Base-by-base conservation (phyloP, 1,140 invertebrate genomes). In the Lepidurus packardi region DNA sequence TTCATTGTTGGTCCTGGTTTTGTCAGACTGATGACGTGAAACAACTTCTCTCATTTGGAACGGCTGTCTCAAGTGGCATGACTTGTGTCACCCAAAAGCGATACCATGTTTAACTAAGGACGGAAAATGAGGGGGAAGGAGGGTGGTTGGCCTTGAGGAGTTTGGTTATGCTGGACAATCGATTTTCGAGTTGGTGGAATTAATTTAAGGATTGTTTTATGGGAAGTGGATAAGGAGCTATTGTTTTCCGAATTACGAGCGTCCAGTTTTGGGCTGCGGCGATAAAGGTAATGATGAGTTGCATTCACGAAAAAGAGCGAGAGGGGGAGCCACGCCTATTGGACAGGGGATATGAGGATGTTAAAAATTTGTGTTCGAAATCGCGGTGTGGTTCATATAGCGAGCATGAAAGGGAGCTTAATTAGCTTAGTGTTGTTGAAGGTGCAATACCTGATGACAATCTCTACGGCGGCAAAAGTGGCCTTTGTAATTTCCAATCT, bases 231-330 rank as follows among this genome's bases (percentile, higher is more conserved):
- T 65, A 65, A 13, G 21, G 21, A 21, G 53, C 16, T 65, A 65
- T 65, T 65, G 53, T 65, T n/a, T 65, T 65, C 1, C 53, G 53
- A 13, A 65, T 65, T n/a, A 65, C 16, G 21, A 21, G 53, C 16
- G 53, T 65, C 13, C 53, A 65, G 53, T 65, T 65, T 65, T 0
- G 53, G 21, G 16, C 53, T 65, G 16, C 16, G 53, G 53, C 21
- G 53, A 65, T 65, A 65, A 65, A 65, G 53, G 16, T 65, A 65
- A 65, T 65, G 53, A 65, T 65, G 53, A 65, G 53, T 65, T 65
- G 53, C 53, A 65, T 21, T 65, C 53, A 65, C n/a, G 53, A 65
- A 34, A 34, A 34, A 4, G 34, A 34, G 10, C 53, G 53, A 65
- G 6, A 13, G 53, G 53, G 53, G 16, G 45, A 65, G 53, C 53